These are phyloP conservation scores for Trypoxylon attenuatum DNA, from an alignment of 2,888 invertebrate genomes.

Conservation along the genomic window DNA sequence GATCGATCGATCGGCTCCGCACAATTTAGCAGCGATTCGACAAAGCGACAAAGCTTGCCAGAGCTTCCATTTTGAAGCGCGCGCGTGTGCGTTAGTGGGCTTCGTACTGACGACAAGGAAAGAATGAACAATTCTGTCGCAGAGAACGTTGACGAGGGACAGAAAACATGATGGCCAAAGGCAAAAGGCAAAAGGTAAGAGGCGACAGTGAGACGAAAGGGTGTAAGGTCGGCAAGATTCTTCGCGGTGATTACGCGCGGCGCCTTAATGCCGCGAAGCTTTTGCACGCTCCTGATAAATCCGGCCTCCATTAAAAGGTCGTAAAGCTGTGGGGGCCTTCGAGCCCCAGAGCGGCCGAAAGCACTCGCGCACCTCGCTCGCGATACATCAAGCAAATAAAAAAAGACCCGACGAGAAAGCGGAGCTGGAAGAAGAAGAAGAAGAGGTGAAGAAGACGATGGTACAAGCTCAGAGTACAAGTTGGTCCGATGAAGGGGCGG, in stretches of 20 bases:
- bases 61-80: too few species aligned
- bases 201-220: constrained; percentile 11
- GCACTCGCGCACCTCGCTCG: constrained; percentile 13
- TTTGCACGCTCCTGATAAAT: constrained; percentile 53
- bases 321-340: constrained; percentile 55
- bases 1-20: too few species aligned
- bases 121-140: too few species aligned
- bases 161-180: too few species aligned
- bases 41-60: too few species aligned
- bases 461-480: not conserved
- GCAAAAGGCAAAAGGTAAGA: too few species aligned
- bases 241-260: constrained; percentile 43
- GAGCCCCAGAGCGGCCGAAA: constrained; percentile 22
- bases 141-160: too few species aligned
- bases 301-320: constrained; percentile 63
- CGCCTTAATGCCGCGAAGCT: constrained; percentile 40
- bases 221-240: constrained; percentile 32
- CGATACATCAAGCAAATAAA: constrained; percentile 27
- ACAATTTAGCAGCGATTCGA: not conserved
- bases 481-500: constrained; percentile 3
- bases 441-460: not conserved
- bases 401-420: constrained; percentile 3
- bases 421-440: not conserved
- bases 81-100: too few species aligned
- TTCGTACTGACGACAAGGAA: too few species aligned